Base-by-base conservation (phyloP, 64 coral and sea anemone species). In the Cladopsammia gracilis region DNA sequence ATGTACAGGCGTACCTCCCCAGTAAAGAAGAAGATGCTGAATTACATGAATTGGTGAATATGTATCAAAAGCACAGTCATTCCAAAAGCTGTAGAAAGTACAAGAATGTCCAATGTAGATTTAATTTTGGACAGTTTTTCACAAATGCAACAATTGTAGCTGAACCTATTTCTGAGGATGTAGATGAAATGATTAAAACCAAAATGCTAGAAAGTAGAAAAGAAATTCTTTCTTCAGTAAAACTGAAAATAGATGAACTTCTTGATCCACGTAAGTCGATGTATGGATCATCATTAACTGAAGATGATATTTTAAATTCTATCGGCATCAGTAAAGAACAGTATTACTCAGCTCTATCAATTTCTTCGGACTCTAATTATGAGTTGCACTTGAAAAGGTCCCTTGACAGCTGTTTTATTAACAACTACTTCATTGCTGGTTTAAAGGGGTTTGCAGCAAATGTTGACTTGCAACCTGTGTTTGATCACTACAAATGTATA, bases 361-460 rank as follows among this genome's bases (percentile, higher is more conserved):
- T 85, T 47, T 82, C 77, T 45, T 3, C 89, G 3, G 89, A 91
- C 47, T 71, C 89, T 24, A 48, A 86, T 57, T 75, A 75, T 93
- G 68, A 93, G 15, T 74, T 93, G 43, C 90, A 93, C 48, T 23
- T 93, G 24, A 93, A 78, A 78, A 24, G 83, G 77, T 44, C 83
- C 68, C 52, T 87, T 67, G 23, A 93, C 25, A 93, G 83, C 14
- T 93, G 84, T 62, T 93, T 87, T 59, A 87, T 93, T 25, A 93
- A 87, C 20, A 87, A 87, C 50, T 86, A 93, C 73, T 86, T 93
- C 78, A 34, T 77, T 10, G 90, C 90, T 59, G 90, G 90, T 12
- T 58, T 82, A 82, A 85, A 85, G 20, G 82, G 82, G 0, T 73
- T 73, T 23, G 4, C 7, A 4, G 70, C 70, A 10, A 73, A 73